phyloP scores from a whole-genome alignment of 2,113 vertebrate genomes.

The Chamaea fasciata region DNA sequence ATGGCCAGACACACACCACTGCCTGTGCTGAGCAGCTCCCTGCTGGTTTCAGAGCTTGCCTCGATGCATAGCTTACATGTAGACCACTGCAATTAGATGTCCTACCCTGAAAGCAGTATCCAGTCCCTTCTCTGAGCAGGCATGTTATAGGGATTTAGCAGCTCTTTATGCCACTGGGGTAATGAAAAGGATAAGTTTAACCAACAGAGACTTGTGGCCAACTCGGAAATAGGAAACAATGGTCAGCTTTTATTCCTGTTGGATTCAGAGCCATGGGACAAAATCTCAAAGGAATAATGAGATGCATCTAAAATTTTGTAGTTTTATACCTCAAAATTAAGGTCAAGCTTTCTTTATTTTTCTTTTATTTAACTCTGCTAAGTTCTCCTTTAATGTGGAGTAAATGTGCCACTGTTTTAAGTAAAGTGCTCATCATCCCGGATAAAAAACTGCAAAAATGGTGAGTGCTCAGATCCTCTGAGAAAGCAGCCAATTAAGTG shows the following conservation, averaged over 20 bases:
- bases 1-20: background rate
- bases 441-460: background rate
- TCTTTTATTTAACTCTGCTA: background rate
- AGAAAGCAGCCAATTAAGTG: background rate
- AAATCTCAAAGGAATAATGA: background rate
- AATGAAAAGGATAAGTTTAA: background rate
- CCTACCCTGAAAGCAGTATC: background rate
- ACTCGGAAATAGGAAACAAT: background rate
- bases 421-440: background rate
- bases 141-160: background rate
- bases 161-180: background rate
- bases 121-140: background rate
- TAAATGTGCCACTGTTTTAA: background rate
- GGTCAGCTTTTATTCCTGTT: background rate
- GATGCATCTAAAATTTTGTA: background rate
- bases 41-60: background rate
- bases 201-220: background rate
- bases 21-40: background rate
- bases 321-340: background rate
- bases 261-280: background rate
- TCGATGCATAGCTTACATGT: fast-evolving
- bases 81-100: background rate
- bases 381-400: background rate
- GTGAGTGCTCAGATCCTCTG: background rate
- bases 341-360: background rate